These are phyloP conservation scores for Phocoena phocoena DNA, from an alignment of 2,113 vertebrate genomes.

Conservation along the genomic window DNA sequence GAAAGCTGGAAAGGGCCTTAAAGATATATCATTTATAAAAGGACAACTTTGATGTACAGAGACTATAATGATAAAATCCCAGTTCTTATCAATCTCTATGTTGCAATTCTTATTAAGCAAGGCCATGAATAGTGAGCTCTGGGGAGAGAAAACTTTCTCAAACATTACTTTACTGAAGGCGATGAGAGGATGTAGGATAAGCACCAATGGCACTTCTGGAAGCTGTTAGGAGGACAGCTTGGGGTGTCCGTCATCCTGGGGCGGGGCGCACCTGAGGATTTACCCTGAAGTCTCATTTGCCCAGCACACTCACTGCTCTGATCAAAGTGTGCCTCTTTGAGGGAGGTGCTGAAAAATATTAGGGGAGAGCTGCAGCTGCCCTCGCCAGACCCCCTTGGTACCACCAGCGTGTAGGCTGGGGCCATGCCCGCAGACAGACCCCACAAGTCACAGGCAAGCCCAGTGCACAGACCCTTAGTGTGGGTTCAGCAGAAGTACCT, in stretches of 20 bases:
- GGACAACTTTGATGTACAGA: neutral
- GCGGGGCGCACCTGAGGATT: neutral
- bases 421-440: neutral
- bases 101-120: neutral
- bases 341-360: neutral
- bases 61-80: neutral
- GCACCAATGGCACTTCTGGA: neutral
- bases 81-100: neutral
- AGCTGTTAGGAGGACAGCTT: neutral
- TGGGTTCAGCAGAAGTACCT: neutral
- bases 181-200: neutral
- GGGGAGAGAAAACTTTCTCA: neutral
- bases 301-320: neutral
- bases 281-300: neutral
- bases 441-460: neutral
- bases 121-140: neutral
- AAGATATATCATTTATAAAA: neutral
- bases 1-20: neutral
- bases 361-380: neutral
- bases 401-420: accelerated
- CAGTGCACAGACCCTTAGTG: neutral
- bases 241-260: neutral
- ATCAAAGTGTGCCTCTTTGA: accelerated
- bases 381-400: no score
- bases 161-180: neutral